Conservation (phyloP, 2,888 invertebrate species). For the Dastarcus helophoroides region DNA sequence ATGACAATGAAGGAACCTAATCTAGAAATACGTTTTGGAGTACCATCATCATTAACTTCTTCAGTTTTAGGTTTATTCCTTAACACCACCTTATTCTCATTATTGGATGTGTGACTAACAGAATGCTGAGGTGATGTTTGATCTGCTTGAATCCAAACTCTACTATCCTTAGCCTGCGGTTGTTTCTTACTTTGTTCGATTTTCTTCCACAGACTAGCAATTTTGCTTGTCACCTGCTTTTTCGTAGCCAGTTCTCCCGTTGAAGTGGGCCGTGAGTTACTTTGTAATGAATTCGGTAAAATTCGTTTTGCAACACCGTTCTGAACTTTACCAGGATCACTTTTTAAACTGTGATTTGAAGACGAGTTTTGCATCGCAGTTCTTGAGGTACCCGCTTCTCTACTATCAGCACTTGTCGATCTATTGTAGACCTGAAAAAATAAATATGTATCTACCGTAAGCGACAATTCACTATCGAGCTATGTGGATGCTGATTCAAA, state of each 20-base stretch:
- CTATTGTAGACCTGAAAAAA: slow-evolving; percentile 24
- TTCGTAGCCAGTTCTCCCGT: slow-evolving; percentile 34
- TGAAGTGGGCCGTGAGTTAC: slow-evolving; percentile 48
- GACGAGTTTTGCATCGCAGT: slow-evolving; percentile 40
- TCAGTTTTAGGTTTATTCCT: slow-evolving; percentile 18
- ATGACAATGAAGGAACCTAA: slow-evolving; percentile 42
- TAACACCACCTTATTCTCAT: slow-evolving; percentile 21
- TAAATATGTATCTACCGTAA: slow-evolving; percentile 6
- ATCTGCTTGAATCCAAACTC: slow-evolving; percentile 29
- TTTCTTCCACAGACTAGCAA: slow-evolving; percentile 69
- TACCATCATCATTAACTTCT: slow-evolving; percentile 24
- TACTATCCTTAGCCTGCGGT: slow-evolving; percentile 38
- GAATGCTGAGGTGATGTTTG: slow-evolving; percentile 11
- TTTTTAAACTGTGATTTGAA: slow-evolving; percentile 47
- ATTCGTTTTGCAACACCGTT: slow-evolving; percentile 20
- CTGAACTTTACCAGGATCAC: slow-evolving; percentile 25
- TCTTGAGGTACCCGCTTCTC: slow-evolving; percentile 20
- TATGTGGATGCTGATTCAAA: too few relatives aligned
- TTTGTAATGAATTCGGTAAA: slow-evolving; percentile 37
- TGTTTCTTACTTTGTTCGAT: slow-evolving; percentile 55
- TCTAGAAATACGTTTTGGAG: slow-evolving; percentile 37
- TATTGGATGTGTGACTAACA: slow-evolving; percentile 10
- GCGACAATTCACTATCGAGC: not conserved
- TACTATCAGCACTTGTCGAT: slow-evolving; percentile 35
- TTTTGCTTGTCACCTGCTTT: slow-evolving; percentile 65